Evolutionary conservation across 2,888 invertebrate species (phyloP).

Genomic region (Corbicula japonica): DNA sequence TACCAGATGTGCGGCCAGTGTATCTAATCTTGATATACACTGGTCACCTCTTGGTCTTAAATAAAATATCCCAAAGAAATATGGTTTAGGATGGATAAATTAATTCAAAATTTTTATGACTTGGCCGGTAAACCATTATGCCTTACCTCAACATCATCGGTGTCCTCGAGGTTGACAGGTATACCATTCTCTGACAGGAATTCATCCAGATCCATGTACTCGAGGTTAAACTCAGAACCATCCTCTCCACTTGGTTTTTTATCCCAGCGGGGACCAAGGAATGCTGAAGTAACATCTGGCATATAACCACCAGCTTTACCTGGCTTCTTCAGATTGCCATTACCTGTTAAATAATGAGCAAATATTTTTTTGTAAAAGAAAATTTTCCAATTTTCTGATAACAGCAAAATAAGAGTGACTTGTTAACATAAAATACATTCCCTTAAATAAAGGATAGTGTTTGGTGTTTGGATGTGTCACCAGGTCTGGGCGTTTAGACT

Average conservation of each 20-base stretch:
- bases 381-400: no score
- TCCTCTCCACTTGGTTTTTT: slow-evolving; percentile 93
- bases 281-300: slow-evolving; percentile 92
- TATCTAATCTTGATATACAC: no score
- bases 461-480: no score
- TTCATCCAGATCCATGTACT: slow-evolving; percentile 98
- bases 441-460: no score
- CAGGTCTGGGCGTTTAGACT: no score
- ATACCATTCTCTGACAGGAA: slow-evolving; percentile 95
- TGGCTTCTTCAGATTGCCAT: slow-evolving; percentile 51
- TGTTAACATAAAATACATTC: no score
- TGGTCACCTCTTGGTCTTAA: no score
- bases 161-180: slow-evolving; percentile 68
- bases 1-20: neutral
- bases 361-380: no score
- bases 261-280: slow-evolving; percentile 98
- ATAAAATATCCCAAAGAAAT: no score
- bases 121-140: neutral
- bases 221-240: slow-evolving; percentile 90
- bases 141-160: slow-evolving; percentile 54
- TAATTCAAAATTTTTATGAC: no score
- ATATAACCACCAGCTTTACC: slow-evolving; percentile 60
- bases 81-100: no score
- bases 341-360: slow-evolving; percentile 60
- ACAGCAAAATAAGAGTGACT: no score